Evolutionary conservation across 1,140 invertebrate species (phyloP).

Genomic region (Bombus breviceps): DNA sequence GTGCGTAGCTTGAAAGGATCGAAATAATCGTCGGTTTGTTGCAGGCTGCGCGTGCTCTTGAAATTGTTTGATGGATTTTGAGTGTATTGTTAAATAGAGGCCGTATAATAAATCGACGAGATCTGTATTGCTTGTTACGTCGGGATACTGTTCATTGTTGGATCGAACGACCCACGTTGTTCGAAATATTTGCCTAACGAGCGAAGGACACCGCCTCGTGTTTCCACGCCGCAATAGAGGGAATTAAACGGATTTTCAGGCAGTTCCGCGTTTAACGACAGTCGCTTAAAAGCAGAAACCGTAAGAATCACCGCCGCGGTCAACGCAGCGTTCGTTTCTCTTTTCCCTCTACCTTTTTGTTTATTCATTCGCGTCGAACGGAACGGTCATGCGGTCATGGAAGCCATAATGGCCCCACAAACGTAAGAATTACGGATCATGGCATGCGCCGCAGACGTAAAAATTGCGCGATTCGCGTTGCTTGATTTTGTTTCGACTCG

Average conservation of each 20-base stretch:
- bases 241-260: slow-evolving; percentile 17
- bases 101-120: not conserved
- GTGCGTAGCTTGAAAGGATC: not conserved
- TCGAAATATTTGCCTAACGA: slow-evolving; percentile 35
- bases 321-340: not conserved
- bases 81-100: not conserved
- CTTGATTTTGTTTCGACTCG: slow-evolving; percentile 5
- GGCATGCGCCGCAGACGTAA: slow-evolving; percentile 10
- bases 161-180: not conserved
- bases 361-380: not conserved
- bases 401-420: not conserved
- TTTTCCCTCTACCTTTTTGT: not conserved
- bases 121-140: slow-evolving; percentile 2
- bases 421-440: slow-evolving; percentile 25
- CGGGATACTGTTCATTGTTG: not conserved
- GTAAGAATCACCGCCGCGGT: not conserved
- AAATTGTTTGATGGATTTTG: slow-evolving; percentile 10
- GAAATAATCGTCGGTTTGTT: not conserved
- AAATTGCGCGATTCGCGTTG: slow-evolving; percentile 5
- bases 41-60: not conserved
- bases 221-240: not conserved
- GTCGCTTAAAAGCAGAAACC: slow-evolving; percentile 5
- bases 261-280: slow-evolving; percentile 27
- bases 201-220: not conserved
- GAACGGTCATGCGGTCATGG: not conserved